Evolutionary conservation across 1,140 invertebrate genomes (phyloP), one percentile per base, ranked within the genome.

Genomic region (Penaeus chinensis): DNA sequence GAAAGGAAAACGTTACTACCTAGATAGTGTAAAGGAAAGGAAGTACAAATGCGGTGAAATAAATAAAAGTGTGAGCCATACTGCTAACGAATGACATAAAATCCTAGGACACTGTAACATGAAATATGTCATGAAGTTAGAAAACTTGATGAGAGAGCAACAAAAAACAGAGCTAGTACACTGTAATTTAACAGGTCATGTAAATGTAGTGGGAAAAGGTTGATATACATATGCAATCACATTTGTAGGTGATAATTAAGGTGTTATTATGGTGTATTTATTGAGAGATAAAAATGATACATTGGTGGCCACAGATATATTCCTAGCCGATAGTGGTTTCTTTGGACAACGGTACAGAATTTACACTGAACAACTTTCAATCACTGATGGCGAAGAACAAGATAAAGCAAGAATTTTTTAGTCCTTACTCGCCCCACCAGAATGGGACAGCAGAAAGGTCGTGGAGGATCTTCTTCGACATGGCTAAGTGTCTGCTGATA

Each of bases 391-490:
- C 61, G n/a, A 84, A 84, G 77, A 47, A 77, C n/a, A n/a, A 54
- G 22, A 76, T 84, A 27, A 84, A 63, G 83, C 71, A 84, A 24
- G 66, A 71, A 69, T 62, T 69, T 69, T 83, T 65, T 19, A 32
- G 27, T 16, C 37, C 80, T 32, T 76, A 77, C 77, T 84, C 83
- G 27, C 54, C 83, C 22, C 71, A 84, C 42, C 83, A 76, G 18
- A 84, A 76, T 77, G 83, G 83, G 47, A 84, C 69, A 84, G 37
- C 37, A 1, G 69, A 84, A 27, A n/a, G 71, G 19, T 84, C 66
- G 18, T 84, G 69, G 47, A 84, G 74, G 77, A 76, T 60, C n/a
- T 4, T 84, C 8, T 84, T 22, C 77, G 47, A 76, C 19, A 84
- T 84, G 63, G 4, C 42, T n/a, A 84, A 71, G 37, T 76, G 71